Percentiles rank a stretch among this genome's conserved stretches.
These are phyloP conservation scores for Xylota sylvarum DNA, from an alignment of 2,888 invertebrate species.

Conservation along the genomic window DNA sequence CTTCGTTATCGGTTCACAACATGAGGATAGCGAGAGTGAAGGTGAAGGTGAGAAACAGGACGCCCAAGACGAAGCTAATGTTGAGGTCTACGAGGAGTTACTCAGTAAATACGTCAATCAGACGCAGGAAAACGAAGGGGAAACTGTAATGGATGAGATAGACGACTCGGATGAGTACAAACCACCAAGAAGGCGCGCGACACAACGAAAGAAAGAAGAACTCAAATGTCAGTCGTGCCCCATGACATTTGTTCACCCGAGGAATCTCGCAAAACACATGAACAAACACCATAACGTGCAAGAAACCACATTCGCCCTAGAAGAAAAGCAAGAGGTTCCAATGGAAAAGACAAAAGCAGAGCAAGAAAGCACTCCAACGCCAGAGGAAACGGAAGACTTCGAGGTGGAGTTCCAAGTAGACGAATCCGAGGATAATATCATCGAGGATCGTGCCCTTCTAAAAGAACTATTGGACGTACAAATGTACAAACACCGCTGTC, in stretches of 20 bases:
- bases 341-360: background rate
- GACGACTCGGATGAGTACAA: conserved; percentile 37
- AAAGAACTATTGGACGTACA: background rate
- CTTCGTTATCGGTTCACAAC: conserved; percentile 11
- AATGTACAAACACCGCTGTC: conserved; percentile 80
- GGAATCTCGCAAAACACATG: conserved; percentile 84
- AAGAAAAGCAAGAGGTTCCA: conserved; percentile 82
- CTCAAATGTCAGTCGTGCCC: conserved; percentile 76
- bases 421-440: conserved; percentile 59
- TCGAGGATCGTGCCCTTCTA: background rate
- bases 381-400: background rate
- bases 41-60: conserved; percentile 26
- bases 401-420: conserved; percentile 82
- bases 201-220: conserved; percentile 10
- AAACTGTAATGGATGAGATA: conserved; percentile 12
- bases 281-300: conserved; percentile 82
- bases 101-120: conserved; percentile 24
- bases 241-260: conserved; percentile 84
- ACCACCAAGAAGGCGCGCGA: background rate
- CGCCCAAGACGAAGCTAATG: background rate
- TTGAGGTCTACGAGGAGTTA: conserved; percentile 12
- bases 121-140: conserved; percentile 11
- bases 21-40: conserved; percentile 16
- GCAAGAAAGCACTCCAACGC: background rate
- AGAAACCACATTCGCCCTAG: conserved; percentile 79